Percentiles rank a stretch among this genome's conserved stretches.
Evolutionary conservation across 2,888 invertebrate species (phyloP).

Genomic region (Leptothorax acervorum): DNA sequence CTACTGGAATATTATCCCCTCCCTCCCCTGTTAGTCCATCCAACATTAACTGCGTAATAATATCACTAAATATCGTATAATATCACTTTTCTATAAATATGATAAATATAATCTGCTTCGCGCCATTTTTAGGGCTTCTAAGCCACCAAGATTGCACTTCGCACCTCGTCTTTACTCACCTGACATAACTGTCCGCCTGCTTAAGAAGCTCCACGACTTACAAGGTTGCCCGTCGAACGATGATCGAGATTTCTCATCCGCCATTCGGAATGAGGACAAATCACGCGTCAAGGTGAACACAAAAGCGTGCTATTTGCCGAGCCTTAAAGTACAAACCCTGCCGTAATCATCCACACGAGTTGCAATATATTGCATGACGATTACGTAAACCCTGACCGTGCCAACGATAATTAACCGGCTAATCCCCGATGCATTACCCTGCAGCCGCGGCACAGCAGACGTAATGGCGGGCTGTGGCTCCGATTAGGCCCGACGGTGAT

Average conservation of each 20-base stretch:
- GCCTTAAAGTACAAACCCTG: not conserved
- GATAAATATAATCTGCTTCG: conserved; percentile 11
- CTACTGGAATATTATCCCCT: too few species aligned
- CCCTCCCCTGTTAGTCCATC: too few species aligned
- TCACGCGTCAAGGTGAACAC: conserved; percentile 4
- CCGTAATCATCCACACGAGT: conserved; percentile 23
- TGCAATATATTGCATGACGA: not conserved
- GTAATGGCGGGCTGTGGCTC: not conserved
- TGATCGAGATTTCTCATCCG: conserved; percentile 6
- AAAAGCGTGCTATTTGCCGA: not conserved
- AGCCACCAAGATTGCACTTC: not conserved
- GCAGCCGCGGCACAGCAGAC: not conserved
- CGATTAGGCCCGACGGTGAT: conserved; percentile 42
- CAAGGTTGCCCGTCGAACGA: not conserved
- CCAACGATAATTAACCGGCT: conserved; percentile 21
- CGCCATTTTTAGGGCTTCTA: conserved; percentile 22
- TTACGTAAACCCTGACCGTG: conserved; percentile 32
- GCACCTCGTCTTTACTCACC: conserved; percentile 27
- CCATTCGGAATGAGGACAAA: not conserved
- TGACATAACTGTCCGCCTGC: conserved; percentile 26
- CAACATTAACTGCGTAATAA: too few species aligned
- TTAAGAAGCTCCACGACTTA: conserved; percentile 26
- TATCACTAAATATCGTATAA: not conserved
- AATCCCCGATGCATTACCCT: conserved; percentile 21
- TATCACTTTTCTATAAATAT: not conserved